Percentiles rank a stretch among this genome's conserved stretches.
Evolutionary conservation across 2,888 invertebrate genomes (phyloP).

Genomic region (Andricus curvator): DNA sequence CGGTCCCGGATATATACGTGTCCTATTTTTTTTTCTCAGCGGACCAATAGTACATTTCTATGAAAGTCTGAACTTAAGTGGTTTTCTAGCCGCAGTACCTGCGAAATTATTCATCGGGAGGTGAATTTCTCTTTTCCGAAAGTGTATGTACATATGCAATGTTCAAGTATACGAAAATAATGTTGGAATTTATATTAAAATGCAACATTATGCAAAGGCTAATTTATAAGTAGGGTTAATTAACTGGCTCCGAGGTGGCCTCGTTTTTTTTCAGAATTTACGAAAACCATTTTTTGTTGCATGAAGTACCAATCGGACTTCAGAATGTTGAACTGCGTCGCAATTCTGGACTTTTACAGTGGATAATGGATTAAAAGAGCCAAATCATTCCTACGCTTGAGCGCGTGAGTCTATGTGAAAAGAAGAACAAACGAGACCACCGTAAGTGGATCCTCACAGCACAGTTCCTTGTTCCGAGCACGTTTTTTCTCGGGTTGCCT

Average conservation of each 20-base stretch:
- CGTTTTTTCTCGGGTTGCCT: background rate
- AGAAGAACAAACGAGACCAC: slow-evolving; percentile 38
- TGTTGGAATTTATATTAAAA: slow-evolving; percentile 34
- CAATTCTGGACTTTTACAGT: background rate
- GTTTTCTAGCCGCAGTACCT: slow-evolving; percentile 38
- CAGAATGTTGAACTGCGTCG: background rate
- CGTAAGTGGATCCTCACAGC: slow-evolving; percentile 7
- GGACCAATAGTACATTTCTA: slow-evolving; percentile 34
- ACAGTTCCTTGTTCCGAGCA: slow-evolving; percentile 18
- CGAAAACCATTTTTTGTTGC: background rate
- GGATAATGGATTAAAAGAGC: background rate
- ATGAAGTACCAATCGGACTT: background rate
- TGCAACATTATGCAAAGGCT: slow-evolving; percentile 32
- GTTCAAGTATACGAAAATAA: slow-evolving; percentile 49
- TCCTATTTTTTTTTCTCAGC: slow-evolving; percentile 28
- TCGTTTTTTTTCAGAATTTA: background rate
- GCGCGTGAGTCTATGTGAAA: slow-evolving; percentile 25
- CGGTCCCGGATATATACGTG: slow-evolving; percentile 11
- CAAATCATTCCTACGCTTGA: slow-evolving; percentile 16
- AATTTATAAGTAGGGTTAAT: slow-evolving; percentile 27
- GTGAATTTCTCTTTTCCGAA: slow-evolving; percentile 22
- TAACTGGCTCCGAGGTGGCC: slow-evolving; percentile 21
- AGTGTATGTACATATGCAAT: slow-evolving; percentile 47
- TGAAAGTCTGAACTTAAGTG: slow-evolving; percentile 31
- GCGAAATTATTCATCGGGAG: slow-evolving; percentile 17